Evolutionary conservation across 2,888 invertebrate species (phyloP).

Genomic region (Melangyna quadrimaculata): DNA sequence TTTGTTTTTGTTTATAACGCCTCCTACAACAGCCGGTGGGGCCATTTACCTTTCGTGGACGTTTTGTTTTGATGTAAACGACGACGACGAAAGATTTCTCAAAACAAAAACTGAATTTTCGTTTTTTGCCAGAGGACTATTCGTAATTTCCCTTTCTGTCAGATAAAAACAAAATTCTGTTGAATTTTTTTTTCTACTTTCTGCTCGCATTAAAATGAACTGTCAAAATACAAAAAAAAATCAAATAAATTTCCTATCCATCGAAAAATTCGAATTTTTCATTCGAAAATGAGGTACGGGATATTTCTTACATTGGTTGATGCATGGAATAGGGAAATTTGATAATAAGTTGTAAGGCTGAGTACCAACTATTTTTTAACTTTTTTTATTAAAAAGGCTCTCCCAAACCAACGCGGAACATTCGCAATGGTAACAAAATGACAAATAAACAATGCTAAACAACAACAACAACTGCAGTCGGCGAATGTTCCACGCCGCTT

Average conservation of each 20-base stretch:
- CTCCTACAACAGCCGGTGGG: slow-evolving; percentile 49
- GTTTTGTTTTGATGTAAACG: slow-evolving; percentile 55
- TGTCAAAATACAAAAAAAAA: slow-evolving; percentile 48
- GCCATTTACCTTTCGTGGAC: slow-evolving; percentile 57
- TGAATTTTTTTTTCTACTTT: slow-evolving; percentile 25
- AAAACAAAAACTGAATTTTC: slow-evolving; percentile 66
- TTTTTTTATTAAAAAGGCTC: no score
- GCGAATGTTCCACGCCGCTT: no score
- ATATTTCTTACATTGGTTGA: background rate
- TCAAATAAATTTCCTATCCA: background rate
- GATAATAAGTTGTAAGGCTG: background rate
- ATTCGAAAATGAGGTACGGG: background rate
- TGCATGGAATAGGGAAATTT: background rate
- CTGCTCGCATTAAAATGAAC: slow-evolving; percentile 2
- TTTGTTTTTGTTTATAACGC: slow-evolving; percentile 69
- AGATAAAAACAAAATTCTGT: slow-evolving; percentile 35
- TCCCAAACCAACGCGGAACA: no score
- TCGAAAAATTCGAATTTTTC: slow-evolving; percentile 11
- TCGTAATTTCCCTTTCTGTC: slow-evolving; percentile 71
- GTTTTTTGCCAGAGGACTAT: slow-evolving; percentile 65
- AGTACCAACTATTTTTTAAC: background rate
- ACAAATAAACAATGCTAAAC: no score
- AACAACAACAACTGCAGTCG: no score
- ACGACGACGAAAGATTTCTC: slow-evolving; percentile 63
- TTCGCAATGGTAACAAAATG: no score